Conservation (phyloP, 1,140 invertebrate species). For the Aphelenchoides fujianensis region DNA sequence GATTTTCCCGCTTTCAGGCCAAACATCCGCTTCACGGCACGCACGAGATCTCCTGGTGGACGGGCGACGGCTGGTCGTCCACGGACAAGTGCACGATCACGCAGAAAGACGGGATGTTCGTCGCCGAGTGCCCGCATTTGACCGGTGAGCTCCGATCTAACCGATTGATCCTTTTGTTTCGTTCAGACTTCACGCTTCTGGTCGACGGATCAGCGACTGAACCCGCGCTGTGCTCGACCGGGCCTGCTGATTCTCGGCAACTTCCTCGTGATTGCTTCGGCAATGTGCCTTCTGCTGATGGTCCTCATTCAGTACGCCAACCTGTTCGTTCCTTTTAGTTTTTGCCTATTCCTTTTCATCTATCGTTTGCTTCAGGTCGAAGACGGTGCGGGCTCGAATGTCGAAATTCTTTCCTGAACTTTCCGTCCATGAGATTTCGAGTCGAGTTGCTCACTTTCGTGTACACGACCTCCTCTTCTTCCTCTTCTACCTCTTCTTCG, state of each 20-base stretch:
- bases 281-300: not conserved
- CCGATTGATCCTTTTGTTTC: not conserved
- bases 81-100: not conserved
- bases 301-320: not conserved
- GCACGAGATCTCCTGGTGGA: slow-evolving; percentile 4
- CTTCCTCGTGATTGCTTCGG: not conserved
- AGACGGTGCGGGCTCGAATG: not conserved
- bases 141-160: not conserved
- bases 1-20: not conserved
- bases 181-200: slow-evolving; percentile 2
- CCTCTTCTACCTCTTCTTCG: slow-evolving; percentile 17
- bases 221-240: not conserved
- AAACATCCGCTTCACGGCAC: not conserved
- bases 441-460: not conserved
- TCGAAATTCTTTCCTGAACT: not conserved
- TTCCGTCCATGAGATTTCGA: slow-evolving; percentile 5
- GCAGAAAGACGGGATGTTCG: not conserved
- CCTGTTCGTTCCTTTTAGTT: slow-evolving; percentile 1
- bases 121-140: slow-evolving; percentile 6
- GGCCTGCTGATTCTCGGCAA: not conserved
- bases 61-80: not conserved
- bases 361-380: not conserved
- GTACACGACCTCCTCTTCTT: slow-evolving; percentile 9
- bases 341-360: no score
- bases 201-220: not conserved